Evolutionary conservation across 30 jellyfish, hydroid and myxozoan genomes (phyloP).

Genomic region (Clytia hemisphaerica): DNA sequence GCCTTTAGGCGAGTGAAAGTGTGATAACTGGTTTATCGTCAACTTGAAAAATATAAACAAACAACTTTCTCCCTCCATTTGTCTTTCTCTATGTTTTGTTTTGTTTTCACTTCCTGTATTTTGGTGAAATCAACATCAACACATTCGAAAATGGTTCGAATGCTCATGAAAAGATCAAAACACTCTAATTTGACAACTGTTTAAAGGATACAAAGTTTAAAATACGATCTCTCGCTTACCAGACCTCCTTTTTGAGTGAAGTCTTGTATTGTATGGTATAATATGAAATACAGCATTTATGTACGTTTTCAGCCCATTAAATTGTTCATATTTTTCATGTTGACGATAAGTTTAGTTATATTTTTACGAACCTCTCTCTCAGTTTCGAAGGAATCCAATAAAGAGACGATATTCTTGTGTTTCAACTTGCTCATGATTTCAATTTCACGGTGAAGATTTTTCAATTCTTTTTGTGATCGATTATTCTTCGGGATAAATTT

Average conservation of each 20-base stretch:
- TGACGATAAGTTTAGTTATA: too few species aligned
- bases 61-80: too few species aligned
- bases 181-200: neutral
- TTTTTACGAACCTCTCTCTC: conserved; percentile 57
- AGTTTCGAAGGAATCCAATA: conserved; percentile 92
- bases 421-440: conserved; percentile 82
- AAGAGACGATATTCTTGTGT: conserved; percentile 80
- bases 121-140: neutral
- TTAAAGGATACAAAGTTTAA: neutral
- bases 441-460: conserved; percentile 84
- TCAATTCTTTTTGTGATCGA: conserved; percentile 80
- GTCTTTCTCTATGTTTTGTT: too few species aligned
- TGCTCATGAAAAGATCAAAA: too few species aligned
- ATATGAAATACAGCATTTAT: too few species aligned
- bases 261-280: neutral
- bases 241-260: neutral
- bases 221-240: too few species aligned
- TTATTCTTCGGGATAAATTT: conserved; percentile 85
- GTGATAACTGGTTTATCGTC: too few species aligned
- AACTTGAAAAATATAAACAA: too few species aligned
- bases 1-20: too few species aligned
- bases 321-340: too few species aligned
- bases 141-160: neutral
- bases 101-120: too few species aligned
- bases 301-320: too few species aligned